Percentiles rank a stretch among this genome's conserved stretches.
These are phyloP conservation scores for rat (Rattus norvegicus) DNA, from an alignment of 2,113 vertebrate genomes.

Conservation along the genomic window DNA sequence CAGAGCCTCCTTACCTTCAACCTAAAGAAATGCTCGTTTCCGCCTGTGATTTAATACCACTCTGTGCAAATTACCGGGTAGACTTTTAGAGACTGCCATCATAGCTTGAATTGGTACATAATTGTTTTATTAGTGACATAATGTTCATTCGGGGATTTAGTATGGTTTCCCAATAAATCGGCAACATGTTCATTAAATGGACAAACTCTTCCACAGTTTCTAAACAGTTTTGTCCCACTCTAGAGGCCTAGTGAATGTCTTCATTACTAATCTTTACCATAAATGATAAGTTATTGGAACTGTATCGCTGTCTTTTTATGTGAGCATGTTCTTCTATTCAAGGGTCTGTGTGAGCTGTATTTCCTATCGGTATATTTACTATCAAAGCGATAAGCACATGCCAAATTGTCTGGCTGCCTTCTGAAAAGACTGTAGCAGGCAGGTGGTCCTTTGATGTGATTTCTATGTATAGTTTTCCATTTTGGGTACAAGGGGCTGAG, in stretches of 20 bases:
- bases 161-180: constrained; percentile 33
- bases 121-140: constrained; percentile 1
- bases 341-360: background rate
- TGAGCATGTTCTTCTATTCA: background rate
- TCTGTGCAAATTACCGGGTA: background rate
- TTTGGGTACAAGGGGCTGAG: background rate
- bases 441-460: background rate
- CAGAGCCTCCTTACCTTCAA: background rate
- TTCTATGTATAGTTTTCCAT: background rate
- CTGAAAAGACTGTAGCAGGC: background rate
- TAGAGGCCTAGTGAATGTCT: background rate
- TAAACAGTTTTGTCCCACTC: background rate
- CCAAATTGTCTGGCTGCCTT: background rate
- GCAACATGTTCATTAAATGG: constrained; percentile 2
- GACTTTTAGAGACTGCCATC: background rate
- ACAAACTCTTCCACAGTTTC: background rate
- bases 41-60: background rate
- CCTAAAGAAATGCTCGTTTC: background rate
- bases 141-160: background rate
- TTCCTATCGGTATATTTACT: background rate
- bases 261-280: background rate
- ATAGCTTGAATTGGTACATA: background rate
- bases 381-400: background rate
- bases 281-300: background rate
- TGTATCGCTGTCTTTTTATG: background rate